phyloP scores from a whole-genome alignment of 2,888 invertebrate species.

The Phaedon cochleariae region DNA sequence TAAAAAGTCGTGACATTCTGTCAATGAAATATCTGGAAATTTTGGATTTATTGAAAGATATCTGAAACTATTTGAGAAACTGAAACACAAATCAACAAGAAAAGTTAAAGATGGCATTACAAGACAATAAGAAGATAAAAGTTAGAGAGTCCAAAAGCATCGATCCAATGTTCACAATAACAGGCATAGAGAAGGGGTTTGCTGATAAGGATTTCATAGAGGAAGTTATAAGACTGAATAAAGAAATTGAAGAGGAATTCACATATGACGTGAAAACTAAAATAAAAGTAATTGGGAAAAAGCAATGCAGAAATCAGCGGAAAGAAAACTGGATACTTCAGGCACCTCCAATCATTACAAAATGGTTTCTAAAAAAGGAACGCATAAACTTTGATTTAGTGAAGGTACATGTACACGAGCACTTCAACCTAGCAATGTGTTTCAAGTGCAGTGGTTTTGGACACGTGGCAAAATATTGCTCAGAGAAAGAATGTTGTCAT shows the following conservation, averaged over 20 bases:
- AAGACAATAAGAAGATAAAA: not conserved
- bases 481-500: conserved; percentile 6
- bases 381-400: not conserved
- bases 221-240: not conserved
- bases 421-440: conserved; percentile 15
- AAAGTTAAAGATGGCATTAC: not conserved
- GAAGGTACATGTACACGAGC: not conserved
- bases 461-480: conserved; percentile 17
- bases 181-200: conserved; percentile 1
- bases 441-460: conserved; percentile 27
- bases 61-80: too few relatives aligned
- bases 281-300: not conserved
- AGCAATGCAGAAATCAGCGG: too few relatives aligned
- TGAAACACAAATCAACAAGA: not conserved
- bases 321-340: too few relatives aligned
- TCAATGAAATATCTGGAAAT: too few relatives aligned
- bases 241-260: not conserved
- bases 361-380: not conserved
- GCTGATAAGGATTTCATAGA: not conserved
- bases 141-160: not conserved
- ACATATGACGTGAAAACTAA: not conserved
- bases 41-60: too few relatives aligned
- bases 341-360: not conserved
- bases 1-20: too few relatives aligned
- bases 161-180: not conserved